Evolutionary conservation across 2,888 invertebrate genomes (phyloP).

Genomic region (Syrista parreyssii): DNA sequence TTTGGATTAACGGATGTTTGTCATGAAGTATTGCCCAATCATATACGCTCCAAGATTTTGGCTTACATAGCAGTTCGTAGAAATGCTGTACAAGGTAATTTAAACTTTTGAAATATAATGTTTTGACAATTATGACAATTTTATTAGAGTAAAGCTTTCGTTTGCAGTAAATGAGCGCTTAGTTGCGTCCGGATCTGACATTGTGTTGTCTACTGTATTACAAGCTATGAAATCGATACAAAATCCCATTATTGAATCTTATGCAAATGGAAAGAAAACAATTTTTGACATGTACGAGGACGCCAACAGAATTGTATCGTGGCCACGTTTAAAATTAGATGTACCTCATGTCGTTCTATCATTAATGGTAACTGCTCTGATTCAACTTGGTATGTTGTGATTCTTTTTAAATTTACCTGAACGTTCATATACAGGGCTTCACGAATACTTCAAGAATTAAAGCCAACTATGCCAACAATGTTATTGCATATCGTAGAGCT

Average conservation of each 20-base stretch:
- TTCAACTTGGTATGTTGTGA: neutral
- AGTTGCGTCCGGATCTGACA: constrained; percentile 52
- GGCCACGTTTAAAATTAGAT: constrained; percentile 41
- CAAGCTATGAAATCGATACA: constrained; percentile 37
- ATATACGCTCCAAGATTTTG: constrained; percentile 43
- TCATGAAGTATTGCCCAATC: constrained; percentile 36
- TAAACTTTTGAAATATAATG: neutral
- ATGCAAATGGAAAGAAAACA: neutral
- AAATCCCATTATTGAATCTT: constrained; percentile 15
- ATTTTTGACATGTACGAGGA: constrained; percentile 18
- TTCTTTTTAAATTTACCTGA: neutral
- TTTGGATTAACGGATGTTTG: constrained; percentile 46
- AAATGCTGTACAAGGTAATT: constrained; percentile 43
- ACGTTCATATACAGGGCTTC: neutral
- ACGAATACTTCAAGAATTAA: neutral
- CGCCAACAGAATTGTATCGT: neutral
- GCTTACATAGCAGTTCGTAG: constrained; percentile 52
- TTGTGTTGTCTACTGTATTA: constrained; percentile 49
- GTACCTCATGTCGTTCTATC: constrained; percentile 54
- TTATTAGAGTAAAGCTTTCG: neutral
- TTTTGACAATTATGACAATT: constrained; percentile 4
- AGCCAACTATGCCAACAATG: neutral
- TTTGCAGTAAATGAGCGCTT: constrained; percentile 46
- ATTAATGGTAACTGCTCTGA: constrained; percentile 44
- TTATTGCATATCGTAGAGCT: neutral